Evolutionary conservation across 2,113 vertebrate genomes (phyloP).

Genomic region (Pandion haliaetus): DNA sequence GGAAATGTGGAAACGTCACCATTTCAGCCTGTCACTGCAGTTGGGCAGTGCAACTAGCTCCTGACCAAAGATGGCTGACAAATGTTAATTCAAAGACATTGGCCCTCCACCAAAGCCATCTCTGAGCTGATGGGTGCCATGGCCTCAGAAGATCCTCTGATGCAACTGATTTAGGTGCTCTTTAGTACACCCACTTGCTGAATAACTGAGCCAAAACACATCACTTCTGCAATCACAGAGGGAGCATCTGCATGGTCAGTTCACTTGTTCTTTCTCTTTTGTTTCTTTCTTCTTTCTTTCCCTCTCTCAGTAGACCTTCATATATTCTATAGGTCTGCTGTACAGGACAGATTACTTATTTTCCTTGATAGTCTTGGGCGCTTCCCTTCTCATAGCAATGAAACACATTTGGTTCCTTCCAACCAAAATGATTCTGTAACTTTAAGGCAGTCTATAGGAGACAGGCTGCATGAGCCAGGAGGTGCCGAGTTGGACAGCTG

Average conservation of each 20-base stretch:
- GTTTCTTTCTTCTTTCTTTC: background rate
- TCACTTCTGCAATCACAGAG: background rate
- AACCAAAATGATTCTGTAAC: background rate
- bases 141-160: background rate
- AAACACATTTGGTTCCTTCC: background rate
- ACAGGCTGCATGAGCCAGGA: background rate
- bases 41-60: background rate
- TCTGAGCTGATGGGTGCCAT: background rate
- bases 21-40: background rate
- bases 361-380: background rate
- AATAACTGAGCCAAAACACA: background rate
- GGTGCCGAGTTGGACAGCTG: fast-evolving
- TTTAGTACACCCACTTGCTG: background rate
- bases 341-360: background rate
- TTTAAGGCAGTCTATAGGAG: background rate
- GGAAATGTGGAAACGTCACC: background rate
- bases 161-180: background rate
- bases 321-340: fast-evolving
- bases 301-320: too few relatives aligned
- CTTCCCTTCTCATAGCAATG: background rate
- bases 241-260: background rate
- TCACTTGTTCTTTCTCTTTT: background rate
- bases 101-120: background rate
- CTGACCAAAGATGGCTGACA: fast-evolving
- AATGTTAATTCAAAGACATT: background rate